Conservation (phyloP, 2,113 vertebrate genomes). For the Nipponia nippon region DNA sequence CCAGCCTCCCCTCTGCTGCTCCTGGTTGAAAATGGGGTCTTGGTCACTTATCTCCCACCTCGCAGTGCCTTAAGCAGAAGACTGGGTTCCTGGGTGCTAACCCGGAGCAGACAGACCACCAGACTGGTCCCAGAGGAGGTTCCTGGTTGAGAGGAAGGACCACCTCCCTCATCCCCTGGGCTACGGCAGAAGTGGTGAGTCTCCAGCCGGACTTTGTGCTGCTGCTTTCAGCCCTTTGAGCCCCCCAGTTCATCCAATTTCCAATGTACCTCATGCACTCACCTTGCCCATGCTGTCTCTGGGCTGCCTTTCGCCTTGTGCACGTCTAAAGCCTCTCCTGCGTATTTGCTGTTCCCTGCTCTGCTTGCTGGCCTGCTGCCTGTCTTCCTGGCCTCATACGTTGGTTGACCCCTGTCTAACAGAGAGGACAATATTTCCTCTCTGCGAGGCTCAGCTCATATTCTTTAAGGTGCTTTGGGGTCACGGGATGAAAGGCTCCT, state of each 20-base stretch:
- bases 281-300: accelerated
- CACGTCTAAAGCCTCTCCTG: not conserved
- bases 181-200: not conserved
- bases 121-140: not conserved
- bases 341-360: not conserved
- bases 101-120: not conserved
- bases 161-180: not conserved
- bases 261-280: accelerated
- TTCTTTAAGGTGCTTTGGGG: not conserved
- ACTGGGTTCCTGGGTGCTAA: not conserved
- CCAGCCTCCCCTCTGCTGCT: not conserved
- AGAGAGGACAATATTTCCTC: conserved; percentile 13
- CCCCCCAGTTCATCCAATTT: not conserved
- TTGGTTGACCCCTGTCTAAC: not conserved
- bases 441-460: not conserved
- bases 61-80: not conserved
- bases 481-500: conserved; percentile 44
- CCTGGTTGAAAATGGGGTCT: not conserved
- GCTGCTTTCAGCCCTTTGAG: not conserved
- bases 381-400: not conserved
- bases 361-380: not conserved
- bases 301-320: not conserved
- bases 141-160: not conserved
- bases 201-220: not conserved
- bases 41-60: not conserved